Conservation (phyloP, 2,797 vertebrate genomes). For the Neoniphon sammara region DNA sequence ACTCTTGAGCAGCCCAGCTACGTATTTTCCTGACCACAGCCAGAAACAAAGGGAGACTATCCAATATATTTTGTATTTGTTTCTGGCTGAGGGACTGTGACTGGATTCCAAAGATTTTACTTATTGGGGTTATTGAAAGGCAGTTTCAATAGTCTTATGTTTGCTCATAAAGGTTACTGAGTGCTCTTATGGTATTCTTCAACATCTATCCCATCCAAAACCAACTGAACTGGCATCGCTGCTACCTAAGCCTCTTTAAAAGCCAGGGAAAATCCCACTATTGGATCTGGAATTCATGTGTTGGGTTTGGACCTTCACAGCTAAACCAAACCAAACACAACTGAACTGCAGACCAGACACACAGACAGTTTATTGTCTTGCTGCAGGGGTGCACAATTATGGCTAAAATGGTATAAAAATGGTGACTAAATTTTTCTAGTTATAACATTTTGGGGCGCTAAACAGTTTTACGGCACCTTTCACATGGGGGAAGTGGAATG, state of each 20-base stretch:
- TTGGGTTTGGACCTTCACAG: constrained; percentile 25
- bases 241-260: constrained; percentile 67
- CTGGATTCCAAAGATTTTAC: constrained; percentile 27
- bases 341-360: constrained; percentile 7
- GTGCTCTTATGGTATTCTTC: constrained; percentile 42
- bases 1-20: background rate
- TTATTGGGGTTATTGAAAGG: constrained; percentile 12
- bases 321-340: constrained; percentile 22
- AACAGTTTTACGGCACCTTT: too few relatives aligned
- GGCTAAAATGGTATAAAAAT: background rate
- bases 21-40: background rate
- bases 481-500: too few relatives aligned
- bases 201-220: constrained; percentile 43
- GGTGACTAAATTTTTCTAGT: background rate
- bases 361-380: constrained; percentile 7
- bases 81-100: background rate
- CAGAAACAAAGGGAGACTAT: background rate
- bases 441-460: too few relatives aligned
- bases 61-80: background rate
- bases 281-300: constrained; percentile 39
- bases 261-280: constrained; percentile 65
- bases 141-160: constrained; percentile 28
- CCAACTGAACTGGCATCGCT: constrained; percentile 44
- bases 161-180: constrained; percentile 26
- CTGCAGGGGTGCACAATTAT: background rate